Evolutionary conservation across 2,888 invertebrate genomes (phyloP).

Genomic region (Amphipyra berbera): DNA sequence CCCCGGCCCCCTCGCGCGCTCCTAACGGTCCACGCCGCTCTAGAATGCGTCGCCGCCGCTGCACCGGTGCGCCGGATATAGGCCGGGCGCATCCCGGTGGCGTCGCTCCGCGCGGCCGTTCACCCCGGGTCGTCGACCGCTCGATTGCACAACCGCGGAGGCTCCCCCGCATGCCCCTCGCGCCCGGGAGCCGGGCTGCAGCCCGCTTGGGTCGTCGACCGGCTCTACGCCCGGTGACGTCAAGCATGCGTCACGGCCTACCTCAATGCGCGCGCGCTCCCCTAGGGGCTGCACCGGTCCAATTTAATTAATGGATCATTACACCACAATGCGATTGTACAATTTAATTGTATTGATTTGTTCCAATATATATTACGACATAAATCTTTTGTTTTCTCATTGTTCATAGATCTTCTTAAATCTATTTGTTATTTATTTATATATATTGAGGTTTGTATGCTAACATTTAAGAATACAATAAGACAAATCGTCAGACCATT

Average conservation of each 20-base stretch:
- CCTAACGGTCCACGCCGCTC: conserved; percentile 89
- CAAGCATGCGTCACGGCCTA: conserved; percentile 89
- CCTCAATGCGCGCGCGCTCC: conserved; percentile 90
- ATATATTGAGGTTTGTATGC: not conserved
- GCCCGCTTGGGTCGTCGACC: conserved; percentile 82
- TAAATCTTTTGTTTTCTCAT: conserved; percentile 7
- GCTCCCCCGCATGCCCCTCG: conserved; percentile 67
- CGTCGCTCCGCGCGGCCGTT: conserved; percentile 86
- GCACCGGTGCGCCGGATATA: conserved; percentile 90
- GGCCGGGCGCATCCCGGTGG: conserved; percentile 90
- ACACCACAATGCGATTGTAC: conserved; percentile 42
- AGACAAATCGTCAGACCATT: not conserved
- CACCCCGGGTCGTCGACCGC: conserved; percentile 88
- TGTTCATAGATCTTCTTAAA: conserved; percentile 2
- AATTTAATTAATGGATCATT: conserved; percentile 75
- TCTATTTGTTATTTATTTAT: conserved; percentile 19
- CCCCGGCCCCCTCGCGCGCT: conserved; percentile 83
- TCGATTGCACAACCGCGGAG: conserved; percentile 87
- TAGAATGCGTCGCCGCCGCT: conserved; percentile 88
- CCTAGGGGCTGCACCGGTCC: conserved; percentile 85
- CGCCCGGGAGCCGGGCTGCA: conserved; percentile 82
- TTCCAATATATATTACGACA: conserved; percentile 20
- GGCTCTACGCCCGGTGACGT: conserved; percentile 84
- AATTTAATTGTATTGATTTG: conserved; percentile 32
- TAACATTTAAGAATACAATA: not conserved